A percentile compares a stretch with the other conserved stretches of the same genome.
phyloP scores from a whole-genome alignment of 1,140 invertebrate genomes.

The Cephus cinctus region DNA sequence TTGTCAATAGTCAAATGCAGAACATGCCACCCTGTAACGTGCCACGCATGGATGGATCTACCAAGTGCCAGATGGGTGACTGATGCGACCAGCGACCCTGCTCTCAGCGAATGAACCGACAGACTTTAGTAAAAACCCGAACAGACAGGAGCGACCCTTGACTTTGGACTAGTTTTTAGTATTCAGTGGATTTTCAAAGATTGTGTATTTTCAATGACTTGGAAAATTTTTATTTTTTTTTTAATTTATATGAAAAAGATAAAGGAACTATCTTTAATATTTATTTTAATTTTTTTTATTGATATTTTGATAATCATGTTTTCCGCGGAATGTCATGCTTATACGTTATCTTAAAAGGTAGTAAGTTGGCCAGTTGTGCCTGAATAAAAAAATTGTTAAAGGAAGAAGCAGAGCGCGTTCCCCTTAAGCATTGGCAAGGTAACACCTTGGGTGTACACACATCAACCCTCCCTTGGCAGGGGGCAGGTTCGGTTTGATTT shows the following conservation, averaged over 20 bases:
- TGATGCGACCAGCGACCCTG: conserved; percentile 47
- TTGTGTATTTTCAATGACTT: too few species aligned
- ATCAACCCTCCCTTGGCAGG: conserved; percentile 16
- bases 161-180: too few species aligned
- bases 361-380: too few species aligned
- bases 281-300: too few species aligned
- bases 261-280: too few species aligned
- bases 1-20: conserved; percentile 54
- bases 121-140: too few species aligned
- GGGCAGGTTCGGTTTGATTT: neutral
- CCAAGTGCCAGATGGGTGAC: conserved; percentile 56
- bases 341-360: too few species aligned
- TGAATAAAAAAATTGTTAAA: neutral
- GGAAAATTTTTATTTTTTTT: too few species aligned
- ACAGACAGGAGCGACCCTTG: too few species aligned
- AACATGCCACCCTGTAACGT: conserved; percentile 40
- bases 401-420: neutral
- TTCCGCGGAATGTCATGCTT: conserved; percentile 17
- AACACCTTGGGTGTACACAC: conserved; percentile 30
- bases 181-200: too few species aligned
- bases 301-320: too few species aligned
- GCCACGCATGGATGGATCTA: conserved; percentile 49
- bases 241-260: too few species aligned
- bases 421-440: conserved; percentile 15
- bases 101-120: conserved; percentile 15